Base-by-base conservation (phyloP, 2,113 vertebrate species). In the Glaucomys volans region DNA sequence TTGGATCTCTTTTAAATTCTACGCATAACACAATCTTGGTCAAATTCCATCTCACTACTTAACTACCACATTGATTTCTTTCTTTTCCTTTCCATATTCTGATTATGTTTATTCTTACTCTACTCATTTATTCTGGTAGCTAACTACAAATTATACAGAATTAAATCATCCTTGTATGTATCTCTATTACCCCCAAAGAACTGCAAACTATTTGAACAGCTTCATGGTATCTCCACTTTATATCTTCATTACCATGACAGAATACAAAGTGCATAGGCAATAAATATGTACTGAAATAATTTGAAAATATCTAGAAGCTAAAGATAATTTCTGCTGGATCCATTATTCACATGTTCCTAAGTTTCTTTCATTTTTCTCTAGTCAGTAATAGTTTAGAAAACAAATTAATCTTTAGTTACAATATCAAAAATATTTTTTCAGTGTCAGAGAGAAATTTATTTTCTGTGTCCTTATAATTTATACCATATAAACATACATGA, bases 351-450 rank as follows among this genome's bases (percentile, higher is more conserved):
- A 37, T 35, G 24, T 77, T 30, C 50, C 1, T 28, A 80, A 52
- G 13, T 57, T 47, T 76, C 50, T 85, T 37, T 79, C n/a, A 79
- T 22, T 92, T 89, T 95, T 50, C 18, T 64, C 26, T 79, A 50
- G 66, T 82, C 17, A 72, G 18, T 87, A 84, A 79, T 40, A 83
- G 17, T 24, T 37, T 80, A 79, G 52, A 90, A 69, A 72, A 40
- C 0, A 57, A 91, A 93, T 32, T 47, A 95, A 75, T 44, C 10
- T 87, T 96, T 50, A 93, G 42, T 81, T 77, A 95, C 3, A 87
- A 37, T 85, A 74, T 88, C 47, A 71, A 97, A 94, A 90, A 50
- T 44, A 82, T 80, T 67, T 52, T n/a, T 59, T 93, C 37, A 72
- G 4, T 50, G 3, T 75, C 87, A 94, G 76, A 20, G 32, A 71